A percentile compares a stretch with the other conserved stretches of the same genome.
Evolutionary conservation across 2,797 vertebrate species (phyloP).

Genomic region (Sebastolobus alascanus): DNA sequence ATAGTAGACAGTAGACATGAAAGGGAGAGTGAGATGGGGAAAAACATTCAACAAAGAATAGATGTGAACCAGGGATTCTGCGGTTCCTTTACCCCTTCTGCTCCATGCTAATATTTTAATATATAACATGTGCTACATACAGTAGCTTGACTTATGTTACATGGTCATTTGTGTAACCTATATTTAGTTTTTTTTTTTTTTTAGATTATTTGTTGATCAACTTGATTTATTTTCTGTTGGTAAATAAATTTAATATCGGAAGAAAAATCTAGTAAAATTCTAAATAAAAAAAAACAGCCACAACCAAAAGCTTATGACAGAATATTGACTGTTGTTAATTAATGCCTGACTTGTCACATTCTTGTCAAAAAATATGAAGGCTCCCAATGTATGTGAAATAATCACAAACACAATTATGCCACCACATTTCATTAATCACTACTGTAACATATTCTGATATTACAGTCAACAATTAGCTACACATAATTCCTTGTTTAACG

Average conservation of each 20-base stretch:
- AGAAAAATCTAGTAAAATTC: not conserved
- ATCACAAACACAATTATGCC: not conserved
- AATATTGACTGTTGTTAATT: not conserved
- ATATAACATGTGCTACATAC: not conserved
- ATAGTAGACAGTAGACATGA: not conserved
- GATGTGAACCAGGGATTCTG: not conserved
- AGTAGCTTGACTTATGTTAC: too few species aligned
- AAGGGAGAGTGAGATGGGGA: not conserved
- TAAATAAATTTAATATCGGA: not conserved
- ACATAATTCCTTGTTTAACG: conserved; percentile 1
- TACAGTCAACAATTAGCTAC: conserved; percentile 5
- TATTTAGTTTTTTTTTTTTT: not conserved
- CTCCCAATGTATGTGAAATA: not conserved
- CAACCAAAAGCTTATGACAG: not conserved
- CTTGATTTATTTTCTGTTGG: not conserved
- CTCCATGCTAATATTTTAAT: not conserved
- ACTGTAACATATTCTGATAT: conserved; percentile 6
- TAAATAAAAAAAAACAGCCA: not conserved
- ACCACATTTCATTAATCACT: not conserved
- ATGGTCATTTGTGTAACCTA: too few species aligned
- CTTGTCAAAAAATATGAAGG: not conserved
- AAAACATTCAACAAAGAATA: not conserved
- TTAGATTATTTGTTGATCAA: not conserved
- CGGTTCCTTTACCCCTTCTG: not conserved
- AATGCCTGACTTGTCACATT: not conserved